Conservation (phyloP, 2,888 invertebrate species). For the Platycheirus albimanus region DNA sequence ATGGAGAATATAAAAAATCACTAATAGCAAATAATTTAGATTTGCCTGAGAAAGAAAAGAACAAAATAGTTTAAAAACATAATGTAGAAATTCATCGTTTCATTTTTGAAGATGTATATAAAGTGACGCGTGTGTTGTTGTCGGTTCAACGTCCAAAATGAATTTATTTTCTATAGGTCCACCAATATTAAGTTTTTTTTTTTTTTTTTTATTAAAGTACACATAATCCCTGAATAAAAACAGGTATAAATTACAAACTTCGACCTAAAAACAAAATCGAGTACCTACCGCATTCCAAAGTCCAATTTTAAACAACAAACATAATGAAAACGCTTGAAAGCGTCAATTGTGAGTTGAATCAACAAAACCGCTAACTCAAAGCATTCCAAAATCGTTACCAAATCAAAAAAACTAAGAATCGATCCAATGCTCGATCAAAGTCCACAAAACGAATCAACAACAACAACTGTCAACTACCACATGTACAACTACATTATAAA, state of each 20-base stretch:
- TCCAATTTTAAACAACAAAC: background rate
- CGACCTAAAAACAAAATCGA: background rate
- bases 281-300: background rate
- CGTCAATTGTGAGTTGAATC: background rate
- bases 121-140: too few species aligned
- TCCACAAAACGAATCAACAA: background rate
- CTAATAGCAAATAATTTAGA: too few species aligned
- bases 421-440: background rate
- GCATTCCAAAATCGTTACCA: background rate
- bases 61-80: too few species aligned
- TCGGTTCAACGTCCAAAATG: too few species aligned
- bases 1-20: conserved; percentile 9
- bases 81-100: too few species aligned
- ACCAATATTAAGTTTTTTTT: too few species aligned
- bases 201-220: too few species aligned
- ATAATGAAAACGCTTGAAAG: background rate
- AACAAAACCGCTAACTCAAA: background rate
- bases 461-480: background rate
- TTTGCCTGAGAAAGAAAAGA: too few species aligned
- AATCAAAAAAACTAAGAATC: conserved; percentile 1
- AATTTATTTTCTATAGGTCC: too few species aligned
- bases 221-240: too few species aligned
- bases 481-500: background rate
- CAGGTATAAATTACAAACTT: too few species aligned
- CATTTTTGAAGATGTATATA: too few species aligned